Evolutionary conservation across 2,888 invertebrate genomes (phyloP).

Genomic region (Peribatodes rhomboidaria): DNA sequence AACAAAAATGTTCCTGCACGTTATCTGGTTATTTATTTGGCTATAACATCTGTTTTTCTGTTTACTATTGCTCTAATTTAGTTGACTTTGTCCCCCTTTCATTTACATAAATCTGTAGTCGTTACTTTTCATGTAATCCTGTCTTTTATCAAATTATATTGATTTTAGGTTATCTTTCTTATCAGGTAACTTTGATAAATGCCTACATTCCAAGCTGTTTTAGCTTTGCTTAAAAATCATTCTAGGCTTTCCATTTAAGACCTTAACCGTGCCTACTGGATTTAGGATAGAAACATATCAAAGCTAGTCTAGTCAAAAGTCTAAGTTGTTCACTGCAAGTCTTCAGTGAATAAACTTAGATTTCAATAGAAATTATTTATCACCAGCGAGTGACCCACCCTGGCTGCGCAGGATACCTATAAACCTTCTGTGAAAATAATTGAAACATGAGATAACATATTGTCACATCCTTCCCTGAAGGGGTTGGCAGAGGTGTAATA

Average conservation of each 20-base stretch:
- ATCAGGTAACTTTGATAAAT: conserved; percentile 47
- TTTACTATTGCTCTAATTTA: conserved; percentile 7
- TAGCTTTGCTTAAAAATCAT: neutral
- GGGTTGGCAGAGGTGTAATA: no score
- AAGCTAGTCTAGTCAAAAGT: no score
- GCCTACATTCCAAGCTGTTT: conserved; percentile 2
- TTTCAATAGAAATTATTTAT: no score
- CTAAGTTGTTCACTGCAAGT: no score
- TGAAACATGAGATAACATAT: no score
- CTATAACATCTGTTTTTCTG: conserved; percentile 19
- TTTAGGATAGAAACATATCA: neutral
- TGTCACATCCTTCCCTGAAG: no score
- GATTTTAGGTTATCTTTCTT: conserved; percentile 56
- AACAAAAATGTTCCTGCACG: conserved; percentile 12
- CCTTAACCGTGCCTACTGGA: neutral
- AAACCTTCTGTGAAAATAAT: no score
- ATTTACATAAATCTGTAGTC: neutral
- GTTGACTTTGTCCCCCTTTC: neutral
- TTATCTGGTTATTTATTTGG: conserved; percentile 21
- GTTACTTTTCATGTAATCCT: conserved; percentile 1
- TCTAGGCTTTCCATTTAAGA: neutral
- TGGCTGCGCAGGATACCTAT: no score
- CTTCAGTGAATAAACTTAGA: no score
- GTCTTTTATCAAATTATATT: conserved; percentile 23
- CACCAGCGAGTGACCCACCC: no score